Percentiles rank a stretch among this genome's conserved stretches.
Evolutionary conservation across 1,140 invertebrate species (phyloP).

Genomic region (Chironomus tepperi): DNA sequence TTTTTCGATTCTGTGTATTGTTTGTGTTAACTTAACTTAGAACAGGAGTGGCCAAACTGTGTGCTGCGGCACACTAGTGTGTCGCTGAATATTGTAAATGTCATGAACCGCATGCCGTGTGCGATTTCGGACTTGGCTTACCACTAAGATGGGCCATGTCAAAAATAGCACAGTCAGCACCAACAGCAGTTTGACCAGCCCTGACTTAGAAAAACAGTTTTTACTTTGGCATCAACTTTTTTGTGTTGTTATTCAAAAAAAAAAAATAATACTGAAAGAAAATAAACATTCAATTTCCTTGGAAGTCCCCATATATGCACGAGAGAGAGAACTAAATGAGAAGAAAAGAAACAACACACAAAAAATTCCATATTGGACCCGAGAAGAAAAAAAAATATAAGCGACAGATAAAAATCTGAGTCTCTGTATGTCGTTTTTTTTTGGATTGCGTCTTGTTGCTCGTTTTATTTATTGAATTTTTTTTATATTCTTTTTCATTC

Average conservation of each 20-base stretch:
- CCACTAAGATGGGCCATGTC: no score
- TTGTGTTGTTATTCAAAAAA: not conserved
- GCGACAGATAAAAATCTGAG: constrained; percentile 22
- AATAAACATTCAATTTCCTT: constrained; percentile 22
- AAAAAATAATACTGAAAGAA: not conserved
- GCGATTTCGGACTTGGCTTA: no score
- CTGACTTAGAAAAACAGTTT: not conserved
- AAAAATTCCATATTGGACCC: constrained; percentile 15
- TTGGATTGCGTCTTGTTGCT: constrained; percentile 6
- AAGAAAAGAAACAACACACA: not conserved
- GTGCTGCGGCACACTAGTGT: no score
- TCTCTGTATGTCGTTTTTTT: not conserved
- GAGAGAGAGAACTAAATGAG: not conserved
- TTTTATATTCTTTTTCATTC: not conserved
- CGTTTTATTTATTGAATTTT: constrained; percentile 14
- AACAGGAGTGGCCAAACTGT: no score
- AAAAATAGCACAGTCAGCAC: no score
- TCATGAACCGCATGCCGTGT: no score
- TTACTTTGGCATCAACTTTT: constrained; percentile 3
- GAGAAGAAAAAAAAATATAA: not conserved
- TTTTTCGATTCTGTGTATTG: not conserved
- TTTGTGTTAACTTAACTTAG: no score
- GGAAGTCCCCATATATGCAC: constrained; percentile 6
- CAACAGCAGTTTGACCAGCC: no score
- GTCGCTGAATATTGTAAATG: no score